Evolutionary conservation across 2,888 invertebrate genomes (phyloP).

Genomic region (Drosophila macrothrix): DNA sequence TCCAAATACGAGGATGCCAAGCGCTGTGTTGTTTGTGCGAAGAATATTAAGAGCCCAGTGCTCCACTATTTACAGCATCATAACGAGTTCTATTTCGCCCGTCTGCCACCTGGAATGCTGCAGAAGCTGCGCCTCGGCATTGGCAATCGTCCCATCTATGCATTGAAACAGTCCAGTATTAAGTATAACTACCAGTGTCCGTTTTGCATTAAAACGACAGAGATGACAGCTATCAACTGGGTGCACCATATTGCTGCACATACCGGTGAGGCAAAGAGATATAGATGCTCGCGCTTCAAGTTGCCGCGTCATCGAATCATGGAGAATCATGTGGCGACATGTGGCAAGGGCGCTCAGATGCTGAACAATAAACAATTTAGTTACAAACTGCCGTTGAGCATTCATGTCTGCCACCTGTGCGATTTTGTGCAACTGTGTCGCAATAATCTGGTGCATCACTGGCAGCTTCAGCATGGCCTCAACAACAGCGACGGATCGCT

Average conservation of each 20-base stretch:
- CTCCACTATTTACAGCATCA: conserved; percentile 77
- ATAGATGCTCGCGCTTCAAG: conserved; percentile 88
- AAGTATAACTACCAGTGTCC: conserved; percentile 72
- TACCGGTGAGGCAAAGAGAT: conserved; percentile 92
- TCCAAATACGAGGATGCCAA: conserved; percentile 63
- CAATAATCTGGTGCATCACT: conserved; percentile 88
- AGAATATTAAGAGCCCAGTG: conserved; percentile 1
- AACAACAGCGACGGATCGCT: conserved; percentile 15
- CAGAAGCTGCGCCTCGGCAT: conserved; percentile 59
- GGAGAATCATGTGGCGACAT: conserved; percentile 45
- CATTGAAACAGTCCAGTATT: rapidly evolving
- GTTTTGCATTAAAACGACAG: conserved; percentile 75
- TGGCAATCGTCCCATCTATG: conserved; percentile 38
- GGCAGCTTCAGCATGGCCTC: conserved; percentile 82
- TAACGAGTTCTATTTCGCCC: conserved; percentile 76
- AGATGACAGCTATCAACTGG: conserved; percentile 64
- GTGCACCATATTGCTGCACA: conserved; percentile 91
- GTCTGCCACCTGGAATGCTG: conserved; percentile 73
- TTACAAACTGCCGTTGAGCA: conserved; percentile 64
- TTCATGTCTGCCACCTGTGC: conserved; percentile 90
- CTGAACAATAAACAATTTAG: background rate
- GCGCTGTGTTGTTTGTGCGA: conserved; percentile 76
- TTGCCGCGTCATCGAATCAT: conserved; percentile 15
- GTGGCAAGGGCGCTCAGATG: conserved; percentile 20
- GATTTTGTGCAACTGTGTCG: conserved; percentile 90